Percentiles rank a stretch among this genome's conserved stretches.
Conservation (phyloP, 2,888 invertebrate species). For the Drosophila leonis region DNA sequence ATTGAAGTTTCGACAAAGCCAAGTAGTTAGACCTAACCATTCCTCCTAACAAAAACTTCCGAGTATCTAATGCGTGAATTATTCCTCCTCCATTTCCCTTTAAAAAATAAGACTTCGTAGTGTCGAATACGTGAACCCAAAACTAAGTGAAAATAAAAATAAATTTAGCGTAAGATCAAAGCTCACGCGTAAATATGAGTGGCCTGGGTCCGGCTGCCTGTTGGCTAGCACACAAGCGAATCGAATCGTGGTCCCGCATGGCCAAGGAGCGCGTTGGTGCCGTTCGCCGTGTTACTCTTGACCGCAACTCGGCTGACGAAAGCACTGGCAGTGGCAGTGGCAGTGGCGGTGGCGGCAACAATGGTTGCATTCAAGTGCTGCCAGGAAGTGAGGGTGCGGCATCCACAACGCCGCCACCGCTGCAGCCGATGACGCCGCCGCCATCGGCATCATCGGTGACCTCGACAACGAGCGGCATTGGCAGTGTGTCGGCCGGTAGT, state of each 20-base stretch:
- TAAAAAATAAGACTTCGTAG: neutral
- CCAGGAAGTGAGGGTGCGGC: conserved; percentile 54
- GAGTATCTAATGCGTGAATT: neutral
- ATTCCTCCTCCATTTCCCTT: neutral
- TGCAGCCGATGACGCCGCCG: conserved; percentile 83
- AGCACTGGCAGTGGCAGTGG: conserved; percentile 56
- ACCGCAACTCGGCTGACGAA: conserved; percentile 83
- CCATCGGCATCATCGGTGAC: conserved; percentile 85
- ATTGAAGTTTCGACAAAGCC: neutral
- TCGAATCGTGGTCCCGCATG: conserved; percentile 91
- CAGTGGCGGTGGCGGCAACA: conserved; percentile 57
- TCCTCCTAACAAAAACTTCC: neutral
- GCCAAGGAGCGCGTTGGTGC: conserved; percentile 88
- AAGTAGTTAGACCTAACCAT: neutral
- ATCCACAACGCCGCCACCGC: conserved; percentile 70
- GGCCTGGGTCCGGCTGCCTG: conserved; percentile 91
- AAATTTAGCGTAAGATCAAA: neutral
- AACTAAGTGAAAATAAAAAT: neutral
- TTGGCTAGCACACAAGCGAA: conserved; percentile 91
- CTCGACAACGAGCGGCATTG: conserved; percentile 84
- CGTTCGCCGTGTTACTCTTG: conserved; percentile 84
- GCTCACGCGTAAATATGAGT: conserved; percentile 86
- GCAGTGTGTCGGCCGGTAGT: conserved; percentile 83
- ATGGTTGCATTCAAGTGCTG: conserved; percentile 48
- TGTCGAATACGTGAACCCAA: neutral